Base-by-base conservation (phyloP, 1,140 invertebrate genomes). In the Drosophila bocki region DNA sequence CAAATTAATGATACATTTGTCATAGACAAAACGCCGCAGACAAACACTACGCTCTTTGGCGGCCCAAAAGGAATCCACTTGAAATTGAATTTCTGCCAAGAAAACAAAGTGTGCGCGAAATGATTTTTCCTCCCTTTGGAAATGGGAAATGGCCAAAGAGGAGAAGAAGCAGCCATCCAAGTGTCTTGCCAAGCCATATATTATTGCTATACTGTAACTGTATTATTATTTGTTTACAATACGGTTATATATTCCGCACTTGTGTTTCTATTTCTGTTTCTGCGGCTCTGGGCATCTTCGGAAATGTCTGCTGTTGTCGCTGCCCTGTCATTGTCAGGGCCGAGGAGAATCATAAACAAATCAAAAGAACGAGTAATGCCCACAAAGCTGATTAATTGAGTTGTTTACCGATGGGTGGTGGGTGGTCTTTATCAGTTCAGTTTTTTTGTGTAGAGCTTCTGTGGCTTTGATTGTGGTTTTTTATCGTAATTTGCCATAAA, bases 331-430 rank as follows among this genome's bases (percentile, higher is more conserved):
- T 50, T 58, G 56, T 60, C 42, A 32, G 29, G 67, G 37, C 32
- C 42, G 44, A 35, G 15, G 5, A 22, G 26, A 22, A 22, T 56
- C 65, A 68, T 75, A 78, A 80, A 60, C 51, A 44, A 57, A 68
- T 63, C 53, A 57, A 70, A 63, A 19, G 26, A 54, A 45, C 54
- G 57, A 56, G 48, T 70, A 78, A 82, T 74, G 12, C 56, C 76
- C 60, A 50, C 33, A 37, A 54, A 35, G 17, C 70, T 82, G 79
- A 87, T 72, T 82, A 79, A 86, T 87, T 75, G 75, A 33, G 65
- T 82, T 86, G 82, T 86, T 86, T 86, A 82, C 79, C 63, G 42
- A 32, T 45, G 22, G 22, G 22, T 22, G 22, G 39, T 54, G 50
- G 51, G 37, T 29, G 44, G 35, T 19, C 26, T 48, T 77, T 57